Base-by-base conservation (phyloP, 1,140 invertebrate genomes). In the Drosophila ercepeae region DNA sequence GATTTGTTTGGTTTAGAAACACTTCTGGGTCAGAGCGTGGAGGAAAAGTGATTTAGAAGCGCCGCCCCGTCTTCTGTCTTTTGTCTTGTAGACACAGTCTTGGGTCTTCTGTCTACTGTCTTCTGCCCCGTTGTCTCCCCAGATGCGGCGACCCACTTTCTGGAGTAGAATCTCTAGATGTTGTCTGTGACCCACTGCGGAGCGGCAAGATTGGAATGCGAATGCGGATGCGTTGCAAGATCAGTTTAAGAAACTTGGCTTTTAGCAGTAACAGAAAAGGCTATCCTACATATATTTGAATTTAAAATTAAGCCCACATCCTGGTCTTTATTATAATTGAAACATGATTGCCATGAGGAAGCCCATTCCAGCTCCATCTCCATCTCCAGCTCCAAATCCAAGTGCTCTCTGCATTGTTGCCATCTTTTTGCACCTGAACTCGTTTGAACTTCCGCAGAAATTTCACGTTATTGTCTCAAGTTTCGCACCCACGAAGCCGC, bases 391-490 rank as follows among this genome's bases (percentile, higher is more conserved):
- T 13, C 39, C 39, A 21, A 34, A 19, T 54, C 50, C 16, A 32
- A 39, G n/a, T 36, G 39, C 1, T 46, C 25, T 8, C 6, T 59
- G 36, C 34, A 48, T 46, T n/a, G n/a, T n/a, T n/a, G n/a, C n/a
- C n/a, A n/a, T n/a, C n/a, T n/a, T 42, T 57, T 21, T 72, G 5
- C 63, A 45, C 61, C 25, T 88, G 83, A 88, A 88, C 82, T 89
- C 70, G 36, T 69, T 88, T 88, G 82, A 88, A 88, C 82, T 88
- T 88, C 82, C 82, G 77, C 42, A 58, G 53, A 36, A 61, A 89
- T 64, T 79, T 74, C 55, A 63, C 71, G 77, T 74, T 77, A 88
- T 88, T 88, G 82, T 86, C 83, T 81, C 48, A 41, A 58, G 53
- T 70, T 81, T 86, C 82, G 60, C 76, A 55, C 46, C 36, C 59